Percentiles rank a stretch among this genome's conserved stretches.
Conservation (phyloP, 2,888 invertebrate genomes). For the Chalcosyrphus nemorum region DNA sequence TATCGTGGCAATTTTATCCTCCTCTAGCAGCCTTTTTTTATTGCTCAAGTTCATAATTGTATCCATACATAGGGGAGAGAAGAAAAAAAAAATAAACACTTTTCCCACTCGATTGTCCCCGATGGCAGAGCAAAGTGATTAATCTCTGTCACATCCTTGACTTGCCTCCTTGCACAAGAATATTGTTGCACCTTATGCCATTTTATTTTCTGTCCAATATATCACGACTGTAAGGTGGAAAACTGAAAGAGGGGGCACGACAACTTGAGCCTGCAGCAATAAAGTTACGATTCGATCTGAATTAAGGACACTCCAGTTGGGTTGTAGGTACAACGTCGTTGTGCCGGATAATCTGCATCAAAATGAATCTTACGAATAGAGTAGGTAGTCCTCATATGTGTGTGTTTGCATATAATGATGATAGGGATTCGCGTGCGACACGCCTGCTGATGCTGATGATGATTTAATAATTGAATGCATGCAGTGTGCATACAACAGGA, state of each 20-base stretch:
- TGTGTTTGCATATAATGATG: constrained; percentile 18
- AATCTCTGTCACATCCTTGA: constrained; percentile 71
- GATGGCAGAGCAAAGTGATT: constrained; percentile 61
- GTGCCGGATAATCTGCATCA: constrained; percentile 65
- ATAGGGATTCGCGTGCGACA: constrained; percentile 61
- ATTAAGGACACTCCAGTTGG: constrained; percentile 51
- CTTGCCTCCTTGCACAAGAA: constrained; percentile 30
- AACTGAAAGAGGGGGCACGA: background rate
- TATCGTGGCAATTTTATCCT: constrained; percentile 63
- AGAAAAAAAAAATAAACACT: background rate
- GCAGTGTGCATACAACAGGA: constrained; percentile 51
- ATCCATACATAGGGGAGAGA: background rate
- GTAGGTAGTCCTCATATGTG: constrained; percentile 2
- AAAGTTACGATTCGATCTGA: constrained; percentile 63
- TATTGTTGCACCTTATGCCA: constrained; percentile 53
- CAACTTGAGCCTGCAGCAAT: constrained; percentile 39
- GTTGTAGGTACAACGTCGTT: background rate
- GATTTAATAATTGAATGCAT: constrained; percentile 73
- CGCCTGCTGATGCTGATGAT: constrained; percentile 71
- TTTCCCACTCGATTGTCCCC: constrained; percentile 54
- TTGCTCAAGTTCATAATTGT: constrained; percentile 62
- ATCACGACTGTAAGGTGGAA: constrained; percentile 16
- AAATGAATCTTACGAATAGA: constrained; percentile 57
- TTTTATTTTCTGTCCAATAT: constrained; percentile 56
- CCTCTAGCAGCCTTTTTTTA: constrained; percentile 19